phyloP scores from a whole-genome alignment of 2,113 vertebrate species.

The Pelobates fuscus region DNA sequence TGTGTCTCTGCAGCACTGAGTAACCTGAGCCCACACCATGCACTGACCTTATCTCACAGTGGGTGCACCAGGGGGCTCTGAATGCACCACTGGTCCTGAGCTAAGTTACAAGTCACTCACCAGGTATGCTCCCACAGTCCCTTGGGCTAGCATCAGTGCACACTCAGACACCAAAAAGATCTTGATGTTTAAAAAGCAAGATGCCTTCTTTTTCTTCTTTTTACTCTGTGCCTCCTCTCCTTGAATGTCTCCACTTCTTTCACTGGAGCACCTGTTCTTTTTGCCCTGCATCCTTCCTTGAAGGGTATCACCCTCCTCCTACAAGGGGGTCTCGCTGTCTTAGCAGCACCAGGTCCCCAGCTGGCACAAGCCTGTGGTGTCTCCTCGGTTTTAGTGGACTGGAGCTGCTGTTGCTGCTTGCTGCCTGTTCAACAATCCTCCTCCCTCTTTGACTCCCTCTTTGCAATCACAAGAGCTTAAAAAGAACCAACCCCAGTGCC shows the following conservation, averaged over 20 bases:
- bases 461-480: constrained; percentile 41
- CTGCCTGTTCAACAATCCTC: not conserved
- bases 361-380: constrained; percentile 23
- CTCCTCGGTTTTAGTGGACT: not conserved
- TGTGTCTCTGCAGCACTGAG: constrained; percentile 5
- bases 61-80: not conserved
- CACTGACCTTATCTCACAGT: constrained; percentile 10
- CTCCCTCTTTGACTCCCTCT: constrained; percentile 3
- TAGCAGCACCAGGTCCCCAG: constrained; percentile 49
- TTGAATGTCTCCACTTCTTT: constrained; percentile 65
- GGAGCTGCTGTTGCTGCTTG: constrained; percentile 8
- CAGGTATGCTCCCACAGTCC: constrained; percentile 96
- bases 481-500: constrained; percentile 16
- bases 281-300: constrained; percentile 74
- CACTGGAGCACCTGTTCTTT: constrained; percentile 60
- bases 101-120: constrained; percentile 72
- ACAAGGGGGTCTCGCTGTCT: constrained; percentile 44
- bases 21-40: constrained; percentile 7
- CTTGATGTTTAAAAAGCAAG: constrained; percentile 94
- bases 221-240: constrained; percentile 70
- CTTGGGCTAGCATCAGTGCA: constrained; percentile 95
- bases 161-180: constrained; percentile 95
- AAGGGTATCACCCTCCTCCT: constrained; percentile 70
- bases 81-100: not conserved
- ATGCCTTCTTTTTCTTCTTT: constrained; percentile 76